Conservation (phyloP, 37 sponge, comb jelly and placozoan species). For the Diacarnus erythraeanus region DNA sequence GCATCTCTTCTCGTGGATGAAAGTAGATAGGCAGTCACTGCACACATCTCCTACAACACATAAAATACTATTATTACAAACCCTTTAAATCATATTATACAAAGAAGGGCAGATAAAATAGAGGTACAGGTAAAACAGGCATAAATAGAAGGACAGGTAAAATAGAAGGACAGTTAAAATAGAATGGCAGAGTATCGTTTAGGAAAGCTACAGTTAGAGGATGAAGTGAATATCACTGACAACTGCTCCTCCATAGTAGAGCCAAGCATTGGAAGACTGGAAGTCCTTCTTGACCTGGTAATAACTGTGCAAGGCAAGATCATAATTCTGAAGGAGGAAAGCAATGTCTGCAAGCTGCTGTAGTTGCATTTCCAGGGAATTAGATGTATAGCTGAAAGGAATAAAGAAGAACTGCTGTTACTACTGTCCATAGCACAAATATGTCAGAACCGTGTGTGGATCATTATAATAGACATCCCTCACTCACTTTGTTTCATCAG, state of each 20-base stretch:
- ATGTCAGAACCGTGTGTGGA: too few relatives aligned
- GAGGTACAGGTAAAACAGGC: too few relatives aligned
- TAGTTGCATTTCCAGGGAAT: slow-evolving; percentile 84
- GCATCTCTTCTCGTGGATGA: slow-evolving; percentile 66
- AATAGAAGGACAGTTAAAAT: too few relatives aligned
- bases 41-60: slow-evolving; percentile 87
- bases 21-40: slow-evolving; percentile 78
- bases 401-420: neutral
- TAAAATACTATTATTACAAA: too few relatives aligned
- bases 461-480: too few relatives aligned
- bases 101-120: too few relatives aligned
- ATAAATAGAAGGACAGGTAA: too few relatives aligned
- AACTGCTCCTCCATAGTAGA: slow-evolving; percentile 85
- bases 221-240: slow-evolving; percentile 70
- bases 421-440: too few relatives aligned
- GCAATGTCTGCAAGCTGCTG: slow-evolving; percentile 85
- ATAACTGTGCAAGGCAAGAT: slow-evolving; percentile 81
- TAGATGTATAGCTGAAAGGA: slow-evolving; percentile 57
- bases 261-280: slow-evolving; percentile 76
- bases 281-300: slow-evolving; percentile 89
- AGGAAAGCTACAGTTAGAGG: too few relatives aligned
- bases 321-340: slow-evolving; percentile 94
- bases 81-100: neutral
- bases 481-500: slow-evolving; percentile 27
- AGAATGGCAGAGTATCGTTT: too few relatives aligned